phyloP scores from a whole-genome alignment of 2,797 vertebrate species.

The Neoniphon sammara region DNA sequence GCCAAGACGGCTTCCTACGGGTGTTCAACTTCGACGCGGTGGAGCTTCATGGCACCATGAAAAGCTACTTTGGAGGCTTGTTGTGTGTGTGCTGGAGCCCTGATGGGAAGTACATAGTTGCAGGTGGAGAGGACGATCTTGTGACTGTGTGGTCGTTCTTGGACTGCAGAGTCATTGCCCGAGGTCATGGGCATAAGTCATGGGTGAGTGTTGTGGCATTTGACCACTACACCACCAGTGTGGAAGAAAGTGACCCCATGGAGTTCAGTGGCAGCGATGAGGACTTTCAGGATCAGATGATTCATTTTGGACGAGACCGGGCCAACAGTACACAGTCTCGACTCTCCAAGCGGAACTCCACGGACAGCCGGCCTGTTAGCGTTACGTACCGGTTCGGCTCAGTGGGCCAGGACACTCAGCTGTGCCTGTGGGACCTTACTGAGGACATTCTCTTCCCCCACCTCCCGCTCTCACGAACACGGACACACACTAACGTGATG shows the following conservation, averaged over 20 bases:
- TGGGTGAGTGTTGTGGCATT: conserved; percentile 98
- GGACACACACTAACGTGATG: conserved; percentile 98
- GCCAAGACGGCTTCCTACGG: conserved; percentile 96
- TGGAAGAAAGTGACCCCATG: conserved; percentile 93
- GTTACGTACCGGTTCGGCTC: conserved; percentile 97
- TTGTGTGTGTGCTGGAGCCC: conserved; percentile 98
- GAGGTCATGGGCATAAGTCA: conserved; percentile 95
- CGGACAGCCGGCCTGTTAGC: conserved; percentile 94
- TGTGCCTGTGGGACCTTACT: conserved; percentile 98
- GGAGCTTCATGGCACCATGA: conserved; percentile 98
- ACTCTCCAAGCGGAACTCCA: conserved; percentile 96
- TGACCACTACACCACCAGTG: conserved; percentile 95
- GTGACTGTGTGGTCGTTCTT: conserved; percentile 97
- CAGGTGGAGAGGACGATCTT: conserved; percentile 96
- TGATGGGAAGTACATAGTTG: conserved; percentile 95
- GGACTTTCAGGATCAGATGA: conserved; percentile 95
- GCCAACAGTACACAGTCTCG: conserved; percentile 96
- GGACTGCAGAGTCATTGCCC: conserved; percentile 94
- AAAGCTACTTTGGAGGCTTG: conserved; percentile 98
- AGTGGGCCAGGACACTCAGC: conserved; percentile 97
- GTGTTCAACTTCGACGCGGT: conserved; percentile 97
- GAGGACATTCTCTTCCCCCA: conserved; percentile 98
- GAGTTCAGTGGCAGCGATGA: conserved; percentile 98
- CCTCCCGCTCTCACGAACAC: conserved; percentile 94
- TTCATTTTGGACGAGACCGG: conserved; percentile 88